Base-by-base conservation (phyloP, 92 coral and sea anemone genomes). In the Palythoa caribaeorum region DNA sequence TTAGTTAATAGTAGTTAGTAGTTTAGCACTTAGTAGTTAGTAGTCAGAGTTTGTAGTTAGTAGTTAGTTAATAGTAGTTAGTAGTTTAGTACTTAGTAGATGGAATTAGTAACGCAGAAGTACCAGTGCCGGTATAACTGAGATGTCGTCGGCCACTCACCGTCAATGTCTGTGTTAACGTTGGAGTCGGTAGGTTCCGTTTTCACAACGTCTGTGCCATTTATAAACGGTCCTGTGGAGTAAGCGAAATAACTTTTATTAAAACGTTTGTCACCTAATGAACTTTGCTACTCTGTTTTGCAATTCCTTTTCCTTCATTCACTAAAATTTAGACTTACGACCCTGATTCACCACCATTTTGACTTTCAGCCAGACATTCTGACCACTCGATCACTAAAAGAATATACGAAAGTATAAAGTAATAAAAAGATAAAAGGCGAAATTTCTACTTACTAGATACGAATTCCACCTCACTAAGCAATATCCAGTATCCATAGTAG, bases 401-500 rank as follows among this genome's bases (percentile, higher is more conserved):
- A 14, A 44, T 8, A 2, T 44, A 44, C 7, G 50, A 44, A 44
- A 44, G 4, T 4, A 44, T 44, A 44, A 44, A 44, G 50, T 44
- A 44, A 44, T 8, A 44, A 44, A 44, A 44, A 4, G 5, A 44
- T 44, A 44, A 3, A 44, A 44, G 5, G n/a, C 15, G n/a, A 9
- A 20, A 68, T 38, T 68, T n/a, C 73, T 2, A 57, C 96, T 39
- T 90, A 97, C 99, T 93, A 85, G 99, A 95, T 48, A 90, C 94
- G 83, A 97, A 92, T 76, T 94, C 91, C 59, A 97, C 94, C 75
- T 97, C 99, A 71, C 99, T 97, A 50, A 97, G 88, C 78, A 97
- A 81, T 48, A 95, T 95, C 99, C 99, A 97, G 94, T 94, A 90
- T 17, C 99, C 99, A 72, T 97, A 93, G 90, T 95, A 97, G 38